Conservation (phyloP, 2,797 vertebrate genomes). For the Periparus ater region DNA sequence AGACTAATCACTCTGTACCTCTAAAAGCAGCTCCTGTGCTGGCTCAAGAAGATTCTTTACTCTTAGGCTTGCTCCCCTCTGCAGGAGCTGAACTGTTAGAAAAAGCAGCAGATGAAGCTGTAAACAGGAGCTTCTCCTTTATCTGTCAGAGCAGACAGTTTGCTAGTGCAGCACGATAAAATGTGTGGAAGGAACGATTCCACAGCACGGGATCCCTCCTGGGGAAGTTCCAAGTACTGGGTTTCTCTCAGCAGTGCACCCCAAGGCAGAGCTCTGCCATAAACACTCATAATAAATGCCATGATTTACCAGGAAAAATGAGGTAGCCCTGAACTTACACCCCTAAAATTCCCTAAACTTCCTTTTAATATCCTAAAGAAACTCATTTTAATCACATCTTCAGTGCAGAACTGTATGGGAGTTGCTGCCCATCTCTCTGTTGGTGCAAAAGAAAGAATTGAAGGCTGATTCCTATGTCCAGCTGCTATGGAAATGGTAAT, state of each 20-base stretch:
- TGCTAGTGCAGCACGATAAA: neutral
- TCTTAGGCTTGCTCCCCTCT: neutral
- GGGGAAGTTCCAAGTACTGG: neutral
- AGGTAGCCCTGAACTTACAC: neutral
- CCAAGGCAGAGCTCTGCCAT: neutral
- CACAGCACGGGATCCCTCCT: accelerated
- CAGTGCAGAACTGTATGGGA: neutral
- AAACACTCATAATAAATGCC: neutral
- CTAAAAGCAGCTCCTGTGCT: neutral
- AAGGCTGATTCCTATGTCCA: neutral
- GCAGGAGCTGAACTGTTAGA: neutral
- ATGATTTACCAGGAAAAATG: neutral
- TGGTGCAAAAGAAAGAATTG: neutral
- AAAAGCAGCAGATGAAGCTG: neutral
- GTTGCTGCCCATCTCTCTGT: neutral
- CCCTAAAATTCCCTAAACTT: neutral
- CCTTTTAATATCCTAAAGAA: neutral
- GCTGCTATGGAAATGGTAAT: neutral
- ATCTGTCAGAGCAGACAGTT: neutral
- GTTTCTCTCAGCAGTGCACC: neutral
- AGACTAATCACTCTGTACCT: neutral
- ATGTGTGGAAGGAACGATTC: neutral
- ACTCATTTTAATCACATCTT: neutral
- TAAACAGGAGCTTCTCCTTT: neutral
- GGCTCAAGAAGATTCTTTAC: neutral